Evolutionary conservation across 2,888 invertebrate species (phyloP).

Genomic region (Idaea biselata): DNA sequence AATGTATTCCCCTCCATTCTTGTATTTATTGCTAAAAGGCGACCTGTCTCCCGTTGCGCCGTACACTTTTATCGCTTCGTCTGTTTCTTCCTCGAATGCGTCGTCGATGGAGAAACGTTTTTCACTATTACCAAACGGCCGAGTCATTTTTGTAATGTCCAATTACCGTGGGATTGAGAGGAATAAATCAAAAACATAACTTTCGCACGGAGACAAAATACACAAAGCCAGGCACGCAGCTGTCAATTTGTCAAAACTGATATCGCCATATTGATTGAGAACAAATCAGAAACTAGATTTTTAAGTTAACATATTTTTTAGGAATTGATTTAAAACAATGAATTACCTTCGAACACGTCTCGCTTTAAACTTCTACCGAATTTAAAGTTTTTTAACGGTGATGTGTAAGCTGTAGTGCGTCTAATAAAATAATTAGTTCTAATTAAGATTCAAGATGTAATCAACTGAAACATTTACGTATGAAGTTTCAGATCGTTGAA

Average conservation of each 20-base stretch:
- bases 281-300: neutral
- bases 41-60: conserved; percentile 88
- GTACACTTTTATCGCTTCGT: conserved; percentile 90
- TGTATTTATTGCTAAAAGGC: conserved; percentile 80
- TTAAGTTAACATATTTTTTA: neutral
- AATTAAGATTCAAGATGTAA: neutral
- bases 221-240: conserved; percentile 64
- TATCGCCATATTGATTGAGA: conserved; percentile 65
- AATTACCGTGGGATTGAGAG: conserved; percentile 46
- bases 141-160: conserved; percentile 66
- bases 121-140: conserved; percentile 75
- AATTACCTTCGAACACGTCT: neutral
- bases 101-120: conserved; percentile 91
- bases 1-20: conserved; percentile 67
- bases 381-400: neutral
- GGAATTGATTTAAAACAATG: neutral
- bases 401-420: neutral
- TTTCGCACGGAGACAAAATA: conserved; percentile 45
- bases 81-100: conserved; percentile 92
- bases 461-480: neutral
- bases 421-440: neutral
- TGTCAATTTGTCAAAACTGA: conserved; percentile 74
- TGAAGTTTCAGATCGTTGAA: neutral
- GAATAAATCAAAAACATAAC: conserved; percentile 66
- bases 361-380: neutral